Evolutionary conservation across 2,113 vertebrate species (phyloP), one percentile per base, ranked within the genome.

Genomic region (Psittacus erithacus): DNA sequence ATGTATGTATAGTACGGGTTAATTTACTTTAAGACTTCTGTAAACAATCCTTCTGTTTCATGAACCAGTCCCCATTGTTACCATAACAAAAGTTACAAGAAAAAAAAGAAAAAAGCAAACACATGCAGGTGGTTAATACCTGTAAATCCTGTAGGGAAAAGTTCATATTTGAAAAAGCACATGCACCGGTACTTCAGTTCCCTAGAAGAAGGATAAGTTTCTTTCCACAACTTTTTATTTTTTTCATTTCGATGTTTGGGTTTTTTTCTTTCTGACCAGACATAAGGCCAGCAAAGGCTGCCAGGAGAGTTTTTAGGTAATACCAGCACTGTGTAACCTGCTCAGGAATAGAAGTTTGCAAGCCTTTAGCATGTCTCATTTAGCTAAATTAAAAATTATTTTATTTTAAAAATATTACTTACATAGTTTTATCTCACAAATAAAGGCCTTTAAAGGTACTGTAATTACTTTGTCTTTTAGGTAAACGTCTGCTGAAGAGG

Each of bases 401-500:
- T 38, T 55, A 22, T 33, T 88, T 86, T 23, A 15, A n/a, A 31
- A 15, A 29, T 27, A 18, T 24, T 57, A 41, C 15, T 74, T 41
- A 28, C 4, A 9, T 63, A 22, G 20, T 38, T 90, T 75, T 62
- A 19, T 57, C 44, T 87, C 3, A 2, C 55, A 63, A 53, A 86
- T n/a, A 44, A 90, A 84, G 9, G 17, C 24, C 7, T 65, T 43
- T 70, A 74, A 75, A 22, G 74, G 10, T 27, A 33, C 25, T 63
- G 25, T 52, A 57, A 35, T n/a, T 90, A 47, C 5, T 52, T 82
- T 88, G 53, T 87, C 81, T 91, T 97, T 38, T 70, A 99, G 99
- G 98, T 99, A 99, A 99, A 99, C 0, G 97, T 99, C 98, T 99
- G 98, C 98, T 98, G 44, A 52, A 77, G 88, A 97, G 98, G 99